phyloP scores from a whole-genome alignment of 2,888 invertebrate species.

The Heterodera filipjevi region DNA sequence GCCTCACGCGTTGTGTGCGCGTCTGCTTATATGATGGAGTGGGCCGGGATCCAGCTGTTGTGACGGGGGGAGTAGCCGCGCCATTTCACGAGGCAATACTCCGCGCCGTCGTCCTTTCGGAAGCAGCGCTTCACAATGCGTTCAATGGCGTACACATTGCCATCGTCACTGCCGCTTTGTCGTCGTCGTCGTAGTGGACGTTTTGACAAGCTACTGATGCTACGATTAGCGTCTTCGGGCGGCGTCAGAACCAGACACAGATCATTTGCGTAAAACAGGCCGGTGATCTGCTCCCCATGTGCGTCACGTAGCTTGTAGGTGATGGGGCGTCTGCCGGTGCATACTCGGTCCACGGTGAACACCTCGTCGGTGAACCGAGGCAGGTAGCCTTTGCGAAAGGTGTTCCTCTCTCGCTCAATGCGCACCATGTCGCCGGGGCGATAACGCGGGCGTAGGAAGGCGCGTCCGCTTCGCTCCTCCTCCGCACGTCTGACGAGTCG shows the following conservation, averaged over 20 bases:
- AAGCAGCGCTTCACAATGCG: constrained; percentile 17
- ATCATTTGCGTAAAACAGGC: constrained; percentile 27
- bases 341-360: constrained; percentile 14
- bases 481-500: not conserved
- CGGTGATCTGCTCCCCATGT: constrained; percentile 9
- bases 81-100: constrained; percentile 30
- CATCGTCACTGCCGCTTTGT: not conserved
- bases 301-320: constrained; percentile 17
- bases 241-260: constrained; percentile 1
- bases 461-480: not conserved
- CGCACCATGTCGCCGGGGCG: constrained; percentile 30
- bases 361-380: constrained; percentile 33
- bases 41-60: constrained; percentile 24
- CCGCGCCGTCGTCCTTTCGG: not conserved
- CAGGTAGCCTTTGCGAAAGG: constrained; percentile 33
- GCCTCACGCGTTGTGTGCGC: not conserved
- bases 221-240: not conserved
- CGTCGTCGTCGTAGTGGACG: not conserved
- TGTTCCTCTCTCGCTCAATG: constrained; percentile 14
- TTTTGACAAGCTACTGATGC: not conserved
- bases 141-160: constrained; percentile 23
- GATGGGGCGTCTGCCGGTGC: not conserved
- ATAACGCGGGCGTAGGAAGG: not conserved
- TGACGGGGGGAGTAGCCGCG: not conserved
- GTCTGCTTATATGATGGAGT: constrained; percentile 2